Percentiles rank a stretch among this genome's conserved stretches.
Conservation (phyloP, 2,113 vertebrate species). For the Pterocles orientalis region DNA sequence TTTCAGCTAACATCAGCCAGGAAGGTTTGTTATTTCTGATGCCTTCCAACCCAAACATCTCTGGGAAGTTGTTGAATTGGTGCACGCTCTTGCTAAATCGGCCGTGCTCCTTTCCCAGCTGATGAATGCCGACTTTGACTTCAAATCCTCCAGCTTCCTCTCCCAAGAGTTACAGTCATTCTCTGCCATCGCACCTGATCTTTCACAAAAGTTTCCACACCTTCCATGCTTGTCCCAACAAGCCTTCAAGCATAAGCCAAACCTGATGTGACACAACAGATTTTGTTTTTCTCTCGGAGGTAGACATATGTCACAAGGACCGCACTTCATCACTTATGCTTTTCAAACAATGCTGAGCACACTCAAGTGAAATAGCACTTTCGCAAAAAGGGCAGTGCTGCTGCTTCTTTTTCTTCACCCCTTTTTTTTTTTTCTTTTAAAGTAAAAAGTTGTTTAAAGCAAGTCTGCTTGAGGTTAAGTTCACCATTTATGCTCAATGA, state of each 20-base stretch:
- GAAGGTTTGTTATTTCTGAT: not conserved
- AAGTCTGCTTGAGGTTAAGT: not conserved
- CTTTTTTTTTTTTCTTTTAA: not conserved
- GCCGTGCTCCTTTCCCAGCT: not conserved
- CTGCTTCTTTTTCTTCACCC: not conserved
- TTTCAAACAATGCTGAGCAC: not conserved
- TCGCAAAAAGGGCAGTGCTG: not conserved
- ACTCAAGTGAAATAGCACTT: not conserved
- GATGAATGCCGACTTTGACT: not conserved
- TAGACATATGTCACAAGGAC: not conserved
- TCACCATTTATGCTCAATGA: not conserved
- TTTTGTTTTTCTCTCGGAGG: not conserved
- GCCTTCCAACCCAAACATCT: not conserved
- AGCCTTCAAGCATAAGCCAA: not conserved
- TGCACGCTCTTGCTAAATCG: not conserved
- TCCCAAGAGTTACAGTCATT: not conserved
- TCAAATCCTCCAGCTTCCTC: not conserved
- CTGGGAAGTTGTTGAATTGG: not conserved
- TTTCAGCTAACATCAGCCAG: not conserved
- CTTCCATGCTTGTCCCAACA: not conserved
- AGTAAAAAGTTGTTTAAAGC: not conserved
- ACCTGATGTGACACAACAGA: slow-evolving; percentile 9
- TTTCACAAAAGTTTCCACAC: not conserved
- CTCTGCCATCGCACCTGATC: not conserved
- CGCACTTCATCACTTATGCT: not conserved